Conservation (phyloP, 1,140 invertebrate species). For the Magallana gigas region DNA sequence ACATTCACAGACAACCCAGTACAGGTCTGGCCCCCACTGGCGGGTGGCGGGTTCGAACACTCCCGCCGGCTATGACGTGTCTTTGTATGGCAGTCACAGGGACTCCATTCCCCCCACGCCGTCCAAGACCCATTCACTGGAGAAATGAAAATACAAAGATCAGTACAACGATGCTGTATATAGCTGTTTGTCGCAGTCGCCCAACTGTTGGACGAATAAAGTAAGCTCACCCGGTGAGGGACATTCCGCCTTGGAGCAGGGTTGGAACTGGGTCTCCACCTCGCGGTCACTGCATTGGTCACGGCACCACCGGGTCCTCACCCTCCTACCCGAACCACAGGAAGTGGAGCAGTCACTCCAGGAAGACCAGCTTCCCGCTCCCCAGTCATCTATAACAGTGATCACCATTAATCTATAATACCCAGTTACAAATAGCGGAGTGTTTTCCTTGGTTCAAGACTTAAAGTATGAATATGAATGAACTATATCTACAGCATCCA, state of each 20-base stretch:
- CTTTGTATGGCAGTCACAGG: slow-evolving; percentile 25
- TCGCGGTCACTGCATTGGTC: not conserved
- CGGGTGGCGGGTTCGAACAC: slow-evolving; percentile 9
- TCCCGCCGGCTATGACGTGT: not conserved
- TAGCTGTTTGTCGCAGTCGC: too few species aligned
- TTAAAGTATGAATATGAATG: not conserved
- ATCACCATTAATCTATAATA: not conserved
- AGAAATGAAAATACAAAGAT: not conserved
- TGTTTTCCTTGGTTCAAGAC: not conserved
- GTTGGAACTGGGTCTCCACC: slow-evolving; percentile 15
- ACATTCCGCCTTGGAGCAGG: slow-evolving; percentile 31
- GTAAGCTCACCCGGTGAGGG: slow-evolving; percentile 1
- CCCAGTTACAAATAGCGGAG: not conserved
- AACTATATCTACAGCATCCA: not conserved
- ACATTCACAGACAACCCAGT: not conserved
- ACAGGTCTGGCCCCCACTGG: slow-evolving; percentile 13
- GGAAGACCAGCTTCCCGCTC: not conserved
- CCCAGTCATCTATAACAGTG: not conserved
- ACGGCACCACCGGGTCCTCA: slow-evolving; percentile 14
- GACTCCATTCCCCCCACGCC: slow-evolving; percentile 26
- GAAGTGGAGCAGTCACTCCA: slow-evolving; percentile 41
- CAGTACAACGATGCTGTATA: too few species aligned
- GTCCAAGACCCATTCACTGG: slow-evolving; percentile 29
- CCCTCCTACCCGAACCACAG: slow-evolving; percentile 9
- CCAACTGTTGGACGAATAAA: too few species aligned